A percentile compares a stretch with the other conserved stretches of the same genome.
Conservation (phyloP, 2,113 vertebrate species). For the Brachyhypopomus occidentalis region DNA sequence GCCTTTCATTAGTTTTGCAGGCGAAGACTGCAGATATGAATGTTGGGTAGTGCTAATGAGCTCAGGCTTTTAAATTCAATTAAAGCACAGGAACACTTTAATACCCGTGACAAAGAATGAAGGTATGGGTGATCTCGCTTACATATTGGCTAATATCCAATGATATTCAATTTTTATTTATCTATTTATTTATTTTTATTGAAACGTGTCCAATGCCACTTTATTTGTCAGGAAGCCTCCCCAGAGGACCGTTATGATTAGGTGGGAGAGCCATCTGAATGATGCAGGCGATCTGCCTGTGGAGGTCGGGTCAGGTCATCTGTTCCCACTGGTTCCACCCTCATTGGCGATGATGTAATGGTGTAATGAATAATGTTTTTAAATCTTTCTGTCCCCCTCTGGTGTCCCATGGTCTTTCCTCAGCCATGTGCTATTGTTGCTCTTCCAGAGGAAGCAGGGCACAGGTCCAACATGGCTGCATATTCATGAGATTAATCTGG, state of each 20-base stretch:
- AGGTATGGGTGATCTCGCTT: constrained; percentile 25
- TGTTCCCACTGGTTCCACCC: constrained; percentile 21
- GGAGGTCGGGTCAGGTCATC: neutral
- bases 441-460: constrained; percentile 37
- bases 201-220: neutral
- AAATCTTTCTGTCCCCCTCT: constrained; percentile 52
- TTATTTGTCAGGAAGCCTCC: constrained; percentile 1
- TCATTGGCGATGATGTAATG: constrained; percentile 50
- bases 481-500: constrained; percentile 60
- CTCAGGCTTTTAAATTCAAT: constrained; percentile 37
- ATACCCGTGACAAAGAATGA: constrained; percentile 17
- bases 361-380: constrained; percentile 64
- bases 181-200: neutral
- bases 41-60: constrained; percentile 35
- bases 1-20: constrained; percentile 53
- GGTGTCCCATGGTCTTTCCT: constrained; percentile 64
- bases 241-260: constrained; percentile 46
- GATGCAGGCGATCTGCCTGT: constrained; percentile 51
- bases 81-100: constrained; percentile 30
- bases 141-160: neutral
- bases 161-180: neutral
- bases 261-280: constrained; percentile 58
- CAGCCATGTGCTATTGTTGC: constrained; percentile 63
- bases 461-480: constrained; percentile 55
- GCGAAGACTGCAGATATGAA: constrained; percentile 36